A percentile compares a stretch with the other conserved stretches of the same genome.
These are phyloP conservation scores for Pangasianodon gigas DNA, from an alignment of 2,113 vertebrate species.

Conservation along the genomic window DNA sequence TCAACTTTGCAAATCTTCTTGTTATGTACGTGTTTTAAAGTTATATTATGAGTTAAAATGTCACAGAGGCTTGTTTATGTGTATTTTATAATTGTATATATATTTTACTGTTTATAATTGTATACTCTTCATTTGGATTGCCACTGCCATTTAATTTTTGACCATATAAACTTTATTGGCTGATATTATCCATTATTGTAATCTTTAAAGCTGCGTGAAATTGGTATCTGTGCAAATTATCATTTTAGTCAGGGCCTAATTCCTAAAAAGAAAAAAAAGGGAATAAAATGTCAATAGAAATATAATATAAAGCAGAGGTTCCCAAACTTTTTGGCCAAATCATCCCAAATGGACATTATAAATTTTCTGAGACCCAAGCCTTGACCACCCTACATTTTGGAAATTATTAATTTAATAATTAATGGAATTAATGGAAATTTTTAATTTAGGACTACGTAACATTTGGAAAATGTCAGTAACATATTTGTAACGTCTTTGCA, in stretches of 20 bases:
- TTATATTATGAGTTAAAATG: neutral
- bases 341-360: neutral
- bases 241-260: neutral
- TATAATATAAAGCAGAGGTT: neutral
- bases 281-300: neutral
- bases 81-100: neutral
- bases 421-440: too few relatives aligned
- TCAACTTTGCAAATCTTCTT: neutral
- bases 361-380: neutral
- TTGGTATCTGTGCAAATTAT: too few relatives aligned
- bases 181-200: neutral
- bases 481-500: neutral
- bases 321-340: neutral
- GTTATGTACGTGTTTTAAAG: neutral
- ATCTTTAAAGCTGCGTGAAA: neutral
- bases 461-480: neutral
- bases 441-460: neutral
- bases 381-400: too few relatives aligned
- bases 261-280: neutral
- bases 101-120: neutral
- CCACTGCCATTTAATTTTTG: neutral
- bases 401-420: too few relatives aligned
- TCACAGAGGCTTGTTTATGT: neutral
- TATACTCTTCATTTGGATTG: neutral
- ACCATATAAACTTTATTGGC: neutral